Conservation (phyloP, 2,888 invertebrate genomes). For the Apoda limacodes region DNA sequence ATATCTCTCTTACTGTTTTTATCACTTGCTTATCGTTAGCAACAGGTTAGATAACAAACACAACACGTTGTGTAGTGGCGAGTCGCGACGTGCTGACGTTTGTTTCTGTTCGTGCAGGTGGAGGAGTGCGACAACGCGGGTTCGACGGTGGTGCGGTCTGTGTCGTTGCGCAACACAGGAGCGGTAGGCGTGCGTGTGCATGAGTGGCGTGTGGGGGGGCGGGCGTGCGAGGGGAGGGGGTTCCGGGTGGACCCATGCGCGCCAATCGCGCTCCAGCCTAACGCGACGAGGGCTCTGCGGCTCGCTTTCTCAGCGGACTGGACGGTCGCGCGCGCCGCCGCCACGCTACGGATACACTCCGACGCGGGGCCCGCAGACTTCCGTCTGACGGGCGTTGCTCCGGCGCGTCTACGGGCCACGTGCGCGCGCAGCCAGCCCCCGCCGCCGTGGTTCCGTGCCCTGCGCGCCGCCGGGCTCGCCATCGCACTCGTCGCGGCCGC, state of each 20-base stretch:
- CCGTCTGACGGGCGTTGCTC: constrained; percentile 35
- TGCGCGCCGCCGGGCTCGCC: constrained; percentile 24
- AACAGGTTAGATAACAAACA: no score
- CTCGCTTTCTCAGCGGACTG: constrained; percentile 42
- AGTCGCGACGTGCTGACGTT: no score
- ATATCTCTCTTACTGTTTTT: no score
- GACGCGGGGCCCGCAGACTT: constrained; percentile 51
- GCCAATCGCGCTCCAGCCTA: constrained; percentile 38
- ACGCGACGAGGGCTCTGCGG: constrained; percentile 37
- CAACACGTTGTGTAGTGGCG: no score
- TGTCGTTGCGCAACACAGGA: constrained; percentile 91
- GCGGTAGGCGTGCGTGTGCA: constrained; percentile 83
- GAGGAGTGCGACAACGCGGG: constrained; percentile 78
- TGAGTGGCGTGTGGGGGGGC: constrained; percentile 40
- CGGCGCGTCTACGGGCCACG: constrained; percentile 31
- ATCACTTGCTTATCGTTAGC: no score
- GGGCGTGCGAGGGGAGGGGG: constrained; percentile 43
- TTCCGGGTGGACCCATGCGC: constrained; percentile 45
- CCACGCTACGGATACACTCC: constrained; percentile 29
- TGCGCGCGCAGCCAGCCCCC: constrained; percentile 36
- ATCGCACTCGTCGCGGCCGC: constrained; percentile 19
- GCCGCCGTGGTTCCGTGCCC: constrained; percentile 32
- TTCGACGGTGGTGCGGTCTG: constrained; percentile 77
- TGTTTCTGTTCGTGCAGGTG: constrained; percentile 71
- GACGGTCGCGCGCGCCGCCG: constrained; percentile 35